Evolutionary conservation across 1,140 invertebrate genomes (phyloP).

Genomic region (Drosophila parabipectinata): DNA sequence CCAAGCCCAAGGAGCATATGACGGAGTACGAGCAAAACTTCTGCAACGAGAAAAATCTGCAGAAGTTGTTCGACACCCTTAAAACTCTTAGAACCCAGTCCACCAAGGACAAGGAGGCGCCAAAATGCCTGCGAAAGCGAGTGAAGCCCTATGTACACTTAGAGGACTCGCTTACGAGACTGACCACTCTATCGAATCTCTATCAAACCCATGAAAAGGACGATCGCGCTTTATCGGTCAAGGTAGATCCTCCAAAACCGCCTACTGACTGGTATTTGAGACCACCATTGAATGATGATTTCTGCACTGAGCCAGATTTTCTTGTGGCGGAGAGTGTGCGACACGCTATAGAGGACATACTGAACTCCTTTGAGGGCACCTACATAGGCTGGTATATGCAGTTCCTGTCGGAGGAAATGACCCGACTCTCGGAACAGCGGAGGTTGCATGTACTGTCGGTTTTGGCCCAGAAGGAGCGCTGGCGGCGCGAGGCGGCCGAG

Average conservation of each 20-base stretch:
- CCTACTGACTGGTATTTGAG: not conserved
- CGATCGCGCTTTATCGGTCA: not conserved
- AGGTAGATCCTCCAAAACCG: not conserved
- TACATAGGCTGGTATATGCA: constrained; percentile 77
- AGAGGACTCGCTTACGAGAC: not conserved
- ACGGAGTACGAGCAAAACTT: constrained; percentile 78
- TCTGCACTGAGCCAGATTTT: not conserved
- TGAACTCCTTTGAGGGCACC: constrained; percentile 67
- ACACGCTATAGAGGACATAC: constrained; percentile 59
- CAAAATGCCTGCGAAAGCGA: constrained; percentile 52
- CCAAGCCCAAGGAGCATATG: constrained; percentile 67
- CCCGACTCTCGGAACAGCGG: constrained; percentile 88
- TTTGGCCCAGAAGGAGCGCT: constrained; percentile 87
- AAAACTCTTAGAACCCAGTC: constrained; percentile 40
- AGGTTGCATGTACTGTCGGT: constrained; percentile 88
- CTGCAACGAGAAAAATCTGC: constrained; percentile 66
- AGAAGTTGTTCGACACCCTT: constrained; percentile 69
- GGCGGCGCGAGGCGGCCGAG: constrained; percentile 88
- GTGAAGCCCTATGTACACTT: not conserved
- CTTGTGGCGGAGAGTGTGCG: constrained; percentile 28
- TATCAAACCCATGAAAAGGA: no score
- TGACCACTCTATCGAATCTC: not conserved
- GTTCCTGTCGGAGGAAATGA: constrained; percentile 87
- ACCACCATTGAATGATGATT: not conserved
- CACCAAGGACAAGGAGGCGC: constrained; percentile 35